Conservation (phyloP, 1,140 invertebrate species). For the Gonatopus flavifemur region DNA sequence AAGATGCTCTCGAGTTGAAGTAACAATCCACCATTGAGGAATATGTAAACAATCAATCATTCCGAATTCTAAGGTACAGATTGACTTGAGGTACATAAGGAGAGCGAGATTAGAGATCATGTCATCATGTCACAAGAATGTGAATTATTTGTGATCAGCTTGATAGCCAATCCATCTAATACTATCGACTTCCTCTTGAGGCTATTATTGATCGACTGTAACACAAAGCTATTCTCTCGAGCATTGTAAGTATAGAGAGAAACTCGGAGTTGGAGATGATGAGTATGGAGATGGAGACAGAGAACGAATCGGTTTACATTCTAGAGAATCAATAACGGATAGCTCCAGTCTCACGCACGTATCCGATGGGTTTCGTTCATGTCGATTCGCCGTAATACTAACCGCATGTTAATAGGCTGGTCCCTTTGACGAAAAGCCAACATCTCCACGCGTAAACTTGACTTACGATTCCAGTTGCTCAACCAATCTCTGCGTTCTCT, state of each 20-base stretch:
- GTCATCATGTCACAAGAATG: too few relatives aligned
- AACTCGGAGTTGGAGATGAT: too few relatives aligned
- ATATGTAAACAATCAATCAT: too few relatives aligned
- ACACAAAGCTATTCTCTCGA: conserved; percentile 13
- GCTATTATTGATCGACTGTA: conserved; percentile 18
- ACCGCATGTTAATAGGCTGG: conserved; percentile 49
- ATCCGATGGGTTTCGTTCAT: too few relatives aligned
- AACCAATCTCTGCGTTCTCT: conserved; percentile 2
- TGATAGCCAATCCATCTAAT: too few relatives aligned
- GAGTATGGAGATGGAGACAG: conserved; percentile 6
- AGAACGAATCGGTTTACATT: conserved; percentile 12
- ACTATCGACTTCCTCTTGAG: too few relatives aligned
- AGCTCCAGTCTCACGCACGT: conserved; percentile 11
- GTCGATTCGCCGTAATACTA: conserved; percentile 35
- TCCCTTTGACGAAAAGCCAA: conserved; percentile 49
- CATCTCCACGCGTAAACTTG: conserved; percentile 37
- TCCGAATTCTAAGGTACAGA: too few relatives aligned
- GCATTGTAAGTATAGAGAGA: neutral
- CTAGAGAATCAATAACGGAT: conserved; percentile 28
- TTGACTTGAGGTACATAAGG: too few relatives aligned
- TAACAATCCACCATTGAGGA: too few relatives aligned
- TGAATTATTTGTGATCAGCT: too few relatives aligned
- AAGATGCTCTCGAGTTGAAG: too few relatives aligned
- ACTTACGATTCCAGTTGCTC: conserved; percentile 24
- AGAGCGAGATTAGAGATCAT: too few relatives aligned